Evolutionary conservation across 2,113 vertebrate genomes (phyloP).

Genomic region (Aptenodytes forsteri): DNA sequence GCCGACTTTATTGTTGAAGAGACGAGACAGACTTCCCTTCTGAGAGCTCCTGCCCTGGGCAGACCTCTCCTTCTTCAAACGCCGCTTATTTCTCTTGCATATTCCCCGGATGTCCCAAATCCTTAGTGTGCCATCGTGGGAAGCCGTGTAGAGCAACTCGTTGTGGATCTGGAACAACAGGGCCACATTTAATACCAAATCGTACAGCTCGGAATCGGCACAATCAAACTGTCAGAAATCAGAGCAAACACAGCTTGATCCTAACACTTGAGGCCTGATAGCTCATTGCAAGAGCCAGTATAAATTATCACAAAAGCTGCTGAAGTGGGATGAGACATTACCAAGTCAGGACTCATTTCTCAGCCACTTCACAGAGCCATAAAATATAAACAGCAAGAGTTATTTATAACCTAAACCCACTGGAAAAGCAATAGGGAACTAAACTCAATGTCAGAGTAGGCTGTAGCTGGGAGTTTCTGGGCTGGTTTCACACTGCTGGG

Average conservation of each 20-base stretch:
- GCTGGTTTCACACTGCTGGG: not conserved
- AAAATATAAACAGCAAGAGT: conserved; percentile 1
- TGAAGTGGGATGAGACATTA: not conserved
- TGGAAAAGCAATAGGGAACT: not conserved
- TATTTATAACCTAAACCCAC: conserved; percentile 10
- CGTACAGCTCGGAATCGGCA: accelerated
- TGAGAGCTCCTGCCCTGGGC: conserved; percentile 57
- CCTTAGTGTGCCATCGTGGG: conserved; percentile 77
- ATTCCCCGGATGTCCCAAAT: conserved; percentile 79
- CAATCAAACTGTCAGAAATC: not conserved
- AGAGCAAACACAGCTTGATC: not conserved
- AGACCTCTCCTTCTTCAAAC: conserved; percentile 49
- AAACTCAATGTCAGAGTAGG: not conserved
- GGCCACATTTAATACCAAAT: not conserved
- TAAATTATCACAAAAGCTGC: conserved; percentile 40
- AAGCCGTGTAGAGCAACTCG: conserved; percentile 79
- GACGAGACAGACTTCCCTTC: conserved; percentile 72
- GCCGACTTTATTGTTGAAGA: conserved; percentile 81
- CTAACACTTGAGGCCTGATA: not conserved
- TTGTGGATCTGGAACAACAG: conserved; percentile 76
- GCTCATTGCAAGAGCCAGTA: not conserved
- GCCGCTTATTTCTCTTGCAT: conserved; percentile 49
- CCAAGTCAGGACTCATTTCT: conserved; percentile 18
- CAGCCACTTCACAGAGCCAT: conserved; percentile 26
- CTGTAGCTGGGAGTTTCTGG: not conserved